Conservation (phyloP, 2,888 invertebrate genomes). For the Digitonthophagus gazella region DNA sequence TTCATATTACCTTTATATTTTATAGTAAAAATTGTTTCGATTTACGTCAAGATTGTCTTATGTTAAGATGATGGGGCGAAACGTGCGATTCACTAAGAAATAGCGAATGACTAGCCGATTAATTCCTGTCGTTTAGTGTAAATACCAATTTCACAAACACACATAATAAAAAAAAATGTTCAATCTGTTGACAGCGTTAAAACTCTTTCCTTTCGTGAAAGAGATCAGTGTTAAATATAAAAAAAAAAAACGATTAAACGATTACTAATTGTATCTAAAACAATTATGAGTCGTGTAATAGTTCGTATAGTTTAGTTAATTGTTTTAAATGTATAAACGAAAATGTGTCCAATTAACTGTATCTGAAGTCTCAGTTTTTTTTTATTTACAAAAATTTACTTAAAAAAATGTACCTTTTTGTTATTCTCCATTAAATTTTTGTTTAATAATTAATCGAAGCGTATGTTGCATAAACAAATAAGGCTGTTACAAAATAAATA, state of each 20-base stretch:
- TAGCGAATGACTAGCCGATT: slow-evolving; percentile 1
- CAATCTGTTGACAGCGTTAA: slow-evolving; percentile 4
- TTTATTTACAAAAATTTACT: slow-evolving; percentile 7
- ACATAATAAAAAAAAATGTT: no score
- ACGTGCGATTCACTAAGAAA: background rate
- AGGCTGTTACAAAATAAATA: slow-evolving; percentile 43
- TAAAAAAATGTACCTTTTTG: slow-evolving; percentile 22
- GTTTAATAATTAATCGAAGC: slow-evolving; percentile 24
- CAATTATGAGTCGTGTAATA: background rate
- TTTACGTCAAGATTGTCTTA: background rate
- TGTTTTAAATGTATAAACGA: slow-evolving; percentile 18
- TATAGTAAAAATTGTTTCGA: background rate
- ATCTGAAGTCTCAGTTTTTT: background rate
- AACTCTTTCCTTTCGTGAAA: slow-evolving; percentile 5
- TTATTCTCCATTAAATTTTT: slow-evolving; percentile 25
- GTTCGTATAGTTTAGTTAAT: background rate
- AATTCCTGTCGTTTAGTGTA: slow-evolving; percentile 28
- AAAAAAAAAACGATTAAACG: background rate
- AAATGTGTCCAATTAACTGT: slow-evolving; percentile 12
- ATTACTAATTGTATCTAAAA: background rate
- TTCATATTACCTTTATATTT: background rate
- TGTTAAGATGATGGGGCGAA: background rate
- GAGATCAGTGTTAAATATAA: background rate
- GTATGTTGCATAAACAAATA: slow-evolving; percentile 45
- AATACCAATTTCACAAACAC: slow-evolving; percentile 32